phyloP scores from a whole-genome alignment of 2,888 invertebrate genomes.

The Alentia gelatinosa region DNA sequence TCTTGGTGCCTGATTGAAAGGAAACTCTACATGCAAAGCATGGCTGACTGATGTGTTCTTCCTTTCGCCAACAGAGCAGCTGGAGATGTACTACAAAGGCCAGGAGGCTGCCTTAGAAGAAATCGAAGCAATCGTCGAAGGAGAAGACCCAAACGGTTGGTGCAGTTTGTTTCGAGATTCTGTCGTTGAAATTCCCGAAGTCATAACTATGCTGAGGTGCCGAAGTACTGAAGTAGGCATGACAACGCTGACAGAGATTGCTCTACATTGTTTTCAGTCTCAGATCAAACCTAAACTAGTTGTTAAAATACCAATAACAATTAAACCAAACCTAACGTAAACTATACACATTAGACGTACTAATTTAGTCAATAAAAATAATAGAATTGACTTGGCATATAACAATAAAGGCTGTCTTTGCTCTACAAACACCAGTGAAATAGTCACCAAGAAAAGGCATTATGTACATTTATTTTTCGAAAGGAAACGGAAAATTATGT shows the following conservation, averaged over 20 bases:
- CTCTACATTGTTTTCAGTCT: no score
- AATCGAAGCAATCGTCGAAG: slow-evolving; percentile 12
- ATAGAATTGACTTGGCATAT: no score
- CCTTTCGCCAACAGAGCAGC: slow-evolving; percentile 73
- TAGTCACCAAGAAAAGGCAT: background rate
- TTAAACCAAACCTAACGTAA: no score
- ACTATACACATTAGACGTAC: no score
- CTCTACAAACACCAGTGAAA: background rate
- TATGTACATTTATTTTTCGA: background rate
- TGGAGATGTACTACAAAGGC: slow-evolving; percentile 80
- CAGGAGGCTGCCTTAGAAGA: slow-evolving; percentile 72
- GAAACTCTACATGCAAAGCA: background rate
- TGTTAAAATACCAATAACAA: no score
- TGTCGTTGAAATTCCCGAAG: no score
- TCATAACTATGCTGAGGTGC: no score
- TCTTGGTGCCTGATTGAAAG: background rate
- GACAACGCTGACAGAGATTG: no score
- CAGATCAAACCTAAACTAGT: no score
- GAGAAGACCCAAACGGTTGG: slow-evolving; percentile 48
- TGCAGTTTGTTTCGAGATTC: no score
- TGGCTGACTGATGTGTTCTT: background rate
- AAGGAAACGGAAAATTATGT: background rate
- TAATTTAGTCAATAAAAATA: no score
- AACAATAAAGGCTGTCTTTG: background rate
- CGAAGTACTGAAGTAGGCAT: no score